Evolutionary conservation across 2,888 invertebrate species (phyloP).

Genomic region (Ceraclea dissimilis): DNA sequence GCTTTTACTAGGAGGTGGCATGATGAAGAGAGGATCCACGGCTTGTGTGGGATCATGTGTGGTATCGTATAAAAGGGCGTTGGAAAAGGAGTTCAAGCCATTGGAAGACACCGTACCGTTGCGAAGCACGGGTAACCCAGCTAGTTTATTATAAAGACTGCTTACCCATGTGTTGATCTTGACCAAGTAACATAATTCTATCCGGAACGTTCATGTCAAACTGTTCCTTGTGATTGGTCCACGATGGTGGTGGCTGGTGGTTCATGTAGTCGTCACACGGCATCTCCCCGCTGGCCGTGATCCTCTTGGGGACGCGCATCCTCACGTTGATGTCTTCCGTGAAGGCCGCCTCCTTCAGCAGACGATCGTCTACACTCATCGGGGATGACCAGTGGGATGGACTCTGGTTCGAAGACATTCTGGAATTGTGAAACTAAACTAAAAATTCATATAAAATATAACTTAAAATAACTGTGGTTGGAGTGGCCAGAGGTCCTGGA

Average conservation of each 20-base stretch:
- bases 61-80: no score
- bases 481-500: no score
- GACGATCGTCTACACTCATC: constrained; percentile 53
- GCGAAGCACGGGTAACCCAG: no score
- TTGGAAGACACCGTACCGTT: no score
- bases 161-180: constrained; percentile 57
- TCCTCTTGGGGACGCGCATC: constrained; percentile 76
- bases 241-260: constrained; percentile 54
- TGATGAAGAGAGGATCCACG: no score
- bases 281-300: constrained; percentile 65
- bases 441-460: no score
- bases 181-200: constrained; percentile 82
- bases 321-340: constrained; percentile 71
- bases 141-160: background rate
- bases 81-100: no score
- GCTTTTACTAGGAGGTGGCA: no score
- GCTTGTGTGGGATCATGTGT: no score
- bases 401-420: constrained; percentile 55
- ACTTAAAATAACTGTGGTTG: no score
- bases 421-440: no score
- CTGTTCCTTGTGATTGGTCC: constrained; percentile 64
- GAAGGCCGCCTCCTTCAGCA: constrained; percentile 50
- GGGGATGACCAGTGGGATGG: constrained; percentile 46
- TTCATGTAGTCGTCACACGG: constrained; percentile 52
- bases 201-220: constrained; percentile 92